Evolutionary conservation across 2,797 vertebrate genomes (phyloP), one percentile per base, ranked within the genome.

Genomic region (Peromyscus nudipes): DNA sequence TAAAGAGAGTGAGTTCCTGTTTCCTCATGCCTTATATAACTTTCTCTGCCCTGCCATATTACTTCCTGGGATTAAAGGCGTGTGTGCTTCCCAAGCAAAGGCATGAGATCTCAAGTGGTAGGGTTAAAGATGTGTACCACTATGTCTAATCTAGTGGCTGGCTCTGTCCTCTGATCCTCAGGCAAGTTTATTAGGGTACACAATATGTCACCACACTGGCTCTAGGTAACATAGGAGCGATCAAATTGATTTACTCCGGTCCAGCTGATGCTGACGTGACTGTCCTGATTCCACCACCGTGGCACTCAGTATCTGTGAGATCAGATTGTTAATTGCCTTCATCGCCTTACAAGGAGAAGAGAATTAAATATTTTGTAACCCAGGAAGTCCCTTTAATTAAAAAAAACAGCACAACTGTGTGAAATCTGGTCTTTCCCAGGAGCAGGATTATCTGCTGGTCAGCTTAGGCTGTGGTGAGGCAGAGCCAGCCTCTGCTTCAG

Each of bases 331-430:
- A 25, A 9, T 71, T 73, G 52, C 60, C 40, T 83, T 93, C 71
- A 46, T 43, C 84, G 37, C 23, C 46, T 82, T 83, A 71, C 34
- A 85, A 55, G 86, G 19, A 73, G 34, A n/a, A 52, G 71, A 71
- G 67, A 92, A 82, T 85, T 64, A 82, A 87, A 27, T 80, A 25
- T 67, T 91, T 93, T 85, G 23, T 85, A 73, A 79, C 43, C 91
- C n/a, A 64, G 12, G 25, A 89, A 25, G n/a, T 52, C 29, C 37
- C 55, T 94, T 88, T 82, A 75, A 73, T 91, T 95, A 60, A 67
- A 83, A 43, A 65, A 46, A 46, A 46, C 6, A 90, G 40, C 31
- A 40, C 10, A 46, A 23, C 21, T 77, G 16, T 2, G 13, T 2
- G 13, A 37, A 69, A 49, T 19, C 34, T 25, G 3, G 67, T 64